Evolutionary conservation across 2,797 vertebrate species (phyloP).

Genomic region (Petrocephalus sullivani): DNA sequence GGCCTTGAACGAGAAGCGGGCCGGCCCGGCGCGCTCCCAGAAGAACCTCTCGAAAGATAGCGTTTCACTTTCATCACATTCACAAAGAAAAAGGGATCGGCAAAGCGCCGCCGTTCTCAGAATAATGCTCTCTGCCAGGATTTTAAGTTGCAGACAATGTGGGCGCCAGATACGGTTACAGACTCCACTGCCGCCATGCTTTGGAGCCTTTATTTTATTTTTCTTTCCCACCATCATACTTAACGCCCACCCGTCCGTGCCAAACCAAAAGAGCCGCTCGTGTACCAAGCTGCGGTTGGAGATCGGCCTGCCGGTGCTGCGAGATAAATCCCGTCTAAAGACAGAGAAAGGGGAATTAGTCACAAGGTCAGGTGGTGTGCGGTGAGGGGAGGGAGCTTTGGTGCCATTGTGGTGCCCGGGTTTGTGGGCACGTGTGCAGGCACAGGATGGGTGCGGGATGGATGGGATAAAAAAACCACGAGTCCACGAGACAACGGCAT

Average conservation of each 20-base stretch:
- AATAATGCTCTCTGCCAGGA: neutral
- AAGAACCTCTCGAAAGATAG: slow-evolving; percentile 20
- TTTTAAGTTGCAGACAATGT: neutral
- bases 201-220: neutral
- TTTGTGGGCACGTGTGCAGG: neutral
- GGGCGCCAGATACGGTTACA: neutral
- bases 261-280: neutral
- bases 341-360: neutral
- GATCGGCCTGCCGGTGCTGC: no score
- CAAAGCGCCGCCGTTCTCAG: neutral
- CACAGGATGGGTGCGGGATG: neutral
- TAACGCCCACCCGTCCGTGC: neutral
- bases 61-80: slow-evolving; percentile 29
- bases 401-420: neutral
- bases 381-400: neutral
- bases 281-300: neutral
- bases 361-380: no score
- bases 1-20: neutral
- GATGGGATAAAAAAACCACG: neutral
- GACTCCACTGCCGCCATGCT: neutral
- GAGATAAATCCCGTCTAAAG: neutral
- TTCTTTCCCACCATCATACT: neutral
- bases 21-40: neutral
- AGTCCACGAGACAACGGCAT: neutral
- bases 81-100: slow-evolving; percentile 17